Evolutionary conservation across 2,797 vertebrate genomes (phyloP), one percentile per base, ranked within the genome.

Genomic region (Fistularia commersonii): DNA sequence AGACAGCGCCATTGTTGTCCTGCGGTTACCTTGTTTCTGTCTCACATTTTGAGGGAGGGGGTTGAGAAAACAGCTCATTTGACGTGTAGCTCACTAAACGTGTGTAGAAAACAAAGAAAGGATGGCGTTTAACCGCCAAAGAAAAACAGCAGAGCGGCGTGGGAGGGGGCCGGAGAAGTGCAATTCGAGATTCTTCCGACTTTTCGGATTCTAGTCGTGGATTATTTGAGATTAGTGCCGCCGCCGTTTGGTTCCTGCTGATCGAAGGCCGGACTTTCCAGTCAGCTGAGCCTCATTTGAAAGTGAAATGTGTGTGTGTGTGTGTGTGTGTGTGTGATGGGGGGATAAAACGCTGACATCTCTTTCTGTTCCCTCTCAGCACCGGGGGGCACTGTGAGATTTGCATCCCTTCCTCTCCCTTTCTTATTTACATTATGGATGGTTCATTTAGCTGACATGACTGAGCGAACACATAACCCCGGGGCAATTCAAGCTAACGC

Each of bases 391-490:
- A 72, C 76, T 65, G 51, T 60, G 34, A 51, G 61, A 78, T 87
- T 85, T 79, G 76, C 75, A 74, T 74, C 71, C 48, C 50, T 61
- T 60, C 81, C 76, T 81, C 69, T 68, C 66, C 71, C 64, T 51
- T 54, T 64, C 79, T 71, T 81, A 83, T 89, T 85, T 85, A 82
- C 87, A 90, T 88, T 90, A 83, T 74, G 85, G 77, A 85, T 82
- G 84, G 78, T 85, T 90, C 86, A 80, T 90, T 89, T 88, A 87
- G 74, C 77, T 83, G 85, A 87, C 83, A 87, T 72, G 81, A 82
- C 76, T 64, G 66, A 85, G 74, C 81, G 83, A 81, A 83, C 81
- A 85, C 83, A 85, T 85, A 86, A 87, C 84, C 84, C 64, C 52
- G 64, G 74, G 82, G 70, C 55, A 75, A 85, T 85, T 66, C 79